These are phyloP conservation scores for Alcis repandata DNA, from an alignment of 2,888 invertebrate genomes.

Conservation along the genomic window DNA sequence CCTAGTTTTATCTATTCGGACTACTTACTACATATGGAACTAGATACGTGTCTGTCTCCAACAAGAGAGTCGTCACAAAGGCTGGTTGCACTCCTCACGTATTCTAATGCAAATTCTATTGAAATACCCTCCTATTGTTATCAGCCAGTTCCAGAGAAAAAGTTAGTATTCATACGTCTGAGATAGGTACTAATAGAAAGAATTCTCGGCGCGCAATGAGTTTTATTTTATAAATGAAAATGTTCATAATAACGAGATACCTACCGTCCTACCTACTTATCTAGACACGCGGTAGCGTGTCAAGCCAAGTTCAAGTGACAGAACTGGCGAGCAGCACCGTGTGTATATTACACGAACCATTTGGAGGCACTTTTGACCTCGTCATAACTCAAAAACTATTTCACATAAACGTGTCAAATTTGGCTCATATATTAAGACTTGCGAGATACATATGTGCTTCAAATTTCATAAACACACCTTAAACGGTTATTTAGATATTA, in stretches of 20 bases:
- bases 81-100: slow-evolving; percentile 74
- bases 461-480: no score
- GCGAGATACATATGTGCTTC: no score
- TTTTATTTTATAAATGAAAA: background rate
- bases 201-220: slow-evolving; percentile 9
- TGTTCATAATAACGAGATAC: background rate
- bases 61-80: slow-evolving; percentile 64
- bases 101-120: slow-evolving; percentile 85
- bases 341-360: no score
- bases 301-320: no score
- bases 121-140: slow-evolving; percentile 79
- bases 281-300: no score
- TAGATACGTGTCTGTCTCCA: slow-evolving; percentile 27
- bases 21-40: background rate
- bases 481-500: no score
- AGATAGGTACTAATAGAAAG: slow-evolving; percentile 22
- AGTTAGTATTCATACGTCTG: slow-evolving; percentile 66
- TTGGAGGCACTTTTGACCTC: no score
- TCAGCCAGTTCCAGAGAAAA: slow-evolving; percentile 70
- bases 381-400: no score
- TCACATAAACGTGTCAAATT: no score
- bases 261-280: background rate
- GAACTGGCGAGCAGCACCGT: no score
- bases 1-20: no score
- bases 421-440: no score